Evolutionary conservation across 2,888 invertebrate genomes (phyloP).

Genomic region (Netelia virgata): DNA sequence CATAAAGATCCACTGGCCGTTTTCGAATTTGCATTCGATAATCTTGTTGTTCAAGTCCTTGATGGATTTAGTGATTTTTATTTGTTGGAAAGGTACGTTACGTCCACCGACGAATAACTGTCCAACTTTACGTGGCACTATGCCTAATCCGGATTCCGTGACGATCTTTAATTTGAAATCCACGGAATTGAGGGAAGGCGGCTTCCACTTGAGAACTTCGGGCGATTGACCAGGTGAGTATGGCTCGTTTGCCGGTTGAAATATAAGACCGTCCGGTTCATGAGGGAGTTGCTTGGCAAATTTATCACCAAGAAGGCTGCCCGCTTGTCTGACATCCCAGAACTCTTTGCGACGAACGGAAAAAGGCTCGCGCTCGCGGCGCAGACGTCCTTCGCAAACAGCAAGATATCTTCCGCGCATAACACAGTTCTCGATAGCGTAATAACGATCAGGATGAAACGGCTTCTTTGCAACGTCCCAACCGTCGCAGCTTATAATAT

Average conservation of each 20-base stretch:
- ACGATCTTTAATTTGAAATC: constrained; percentile 96
- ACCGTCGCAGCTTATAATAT: constrained; percentile 94
- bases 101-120: constrained; percentile 92
- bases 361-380: constrained; percentile 93
- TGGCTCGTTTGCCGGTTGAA: constrained; percentile 95
- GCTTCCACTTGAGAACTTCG: constrained; percentile 99
- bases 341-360: constrained; percentile 96
- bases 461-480: constrained; percentile 91
- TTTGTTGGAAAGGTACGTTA: constrained; percentile 89
- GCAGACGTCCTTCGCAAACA: constrained; percentile 91
- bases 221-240: constrained; percentile 94
- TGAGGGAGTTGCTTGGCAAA: constrained; percentile 95
- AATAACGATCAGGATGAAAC: constrained; percentile 91
- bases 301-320: constrained; percentile 91
- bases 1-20: constrained; percentile 96
- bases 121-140: constrained; percentile 90
- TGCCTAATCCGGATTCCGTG: constrained; percentile 89
- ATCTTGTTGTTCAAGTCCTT: constrained; percentile 96
- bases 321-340: constrained; percentile 92
- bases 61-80: constrained; percentile 92
- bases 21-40: constrained; percentile 96
- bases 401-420: constrained; percentile 90
- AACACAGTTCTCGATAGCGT: constrained; percentile 91
- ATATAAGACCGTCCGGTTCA: constrained; percentile 99
- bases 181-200: constrained; percentile 96